Conservation (phyloP, 2,113 vertebrate species). For the Boulengeromyrus knoepffleri region DNA sequence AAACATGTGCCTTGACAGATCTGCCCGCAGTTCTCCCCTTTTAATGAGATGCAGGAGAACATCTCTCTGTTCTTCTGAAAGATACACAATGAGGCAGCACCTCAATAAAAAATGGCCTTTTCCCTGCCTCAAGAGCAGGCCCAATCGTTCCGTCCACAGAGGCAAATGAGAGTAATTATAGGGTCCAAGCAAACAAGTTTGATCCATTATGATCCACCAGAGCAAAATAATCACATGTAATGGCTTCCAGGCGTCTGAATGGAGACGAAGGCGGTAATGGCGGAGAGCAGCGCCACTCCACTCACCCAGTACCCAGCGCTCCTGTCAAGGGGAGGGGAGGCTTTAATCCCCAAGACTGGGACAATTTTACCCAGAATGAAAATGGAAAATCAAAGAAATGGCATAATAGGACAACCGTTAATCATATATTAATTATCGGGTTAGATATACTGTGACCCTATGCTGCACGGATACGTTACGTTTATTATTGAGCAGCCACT, state of each 20-base stretch:
- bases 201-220: neutral
- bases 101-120: neutral
- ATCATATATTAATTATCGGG: neutral
- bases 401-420: neutral
- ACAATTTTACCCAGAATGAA: neutral
- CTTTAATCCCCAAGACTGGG: neutral
- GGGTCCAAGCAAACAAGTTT: neutral
- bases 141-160: neutral
- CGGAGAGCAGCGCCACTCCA: neutral
- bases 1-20: neutral
- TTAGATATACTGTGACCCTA: neutral
- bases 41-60: neutral
- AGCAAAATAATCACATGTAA: neutral
- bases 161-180: neutral
- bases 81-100: neutral
- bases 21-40: neutral
- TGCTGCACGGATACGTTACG: neutral
- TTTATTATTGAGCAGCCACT: neutral
- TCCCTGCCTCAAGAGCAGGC: neutral
- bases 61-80: neutral
- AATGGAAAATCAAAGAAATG: neutral
- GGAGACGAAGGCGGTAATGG: neutral
- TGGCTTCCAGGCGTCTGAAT: neutral
- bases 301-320: neutral
- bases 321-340: neutral